Evolutionary conservation across 2,113 vertebrate species (phyloP).

Genomic region (Motacilla tschutschensis): DNA sequence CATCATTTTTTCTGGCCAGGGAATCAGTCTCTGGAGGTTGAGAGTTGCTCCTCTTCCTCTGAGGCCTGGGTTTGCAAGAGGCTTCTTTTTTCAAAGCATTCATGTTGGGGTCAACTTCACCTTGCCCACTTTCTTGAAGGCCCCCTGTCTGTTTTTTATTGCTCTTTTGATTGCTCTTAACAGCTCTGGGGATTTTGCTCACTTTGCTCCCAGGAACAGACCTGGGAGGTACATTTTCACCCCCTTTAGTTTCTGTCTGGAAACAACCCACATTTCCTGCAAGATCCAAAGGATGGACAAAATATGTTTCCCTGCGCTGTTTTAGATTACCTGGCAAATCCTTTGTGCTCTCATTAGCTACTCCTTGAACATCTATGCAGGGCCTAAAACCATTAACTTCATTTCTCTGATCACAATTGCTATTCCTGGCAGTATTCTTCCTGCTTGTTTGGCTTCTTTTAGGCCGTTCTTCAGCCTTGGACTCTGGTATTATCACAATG

Average conservation of each 20-base stretch:
- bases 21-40: background rate
- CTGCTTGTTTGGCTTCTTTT: background rate
- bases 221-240: background rate
- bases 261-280: background rate
- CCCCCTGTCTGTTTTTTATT: background rate
- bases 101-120: background rate
- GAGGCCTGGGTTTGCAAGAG: background rate
- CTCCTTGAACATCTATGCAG: background rate
- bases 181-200: constrained; percentile 25
- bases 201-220: background rate
- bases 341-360: background rate
- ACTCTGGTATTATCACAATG: background rate
- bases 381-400: background rate
- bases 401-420: background rate
- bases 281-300: background rate
- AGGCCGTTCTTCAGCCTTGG: background rate
- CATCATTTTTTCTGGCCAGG: background rate
- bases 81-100: background rate
- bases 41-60: background rate
- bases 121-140: background rate
- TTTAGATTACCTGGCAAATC: background rate
- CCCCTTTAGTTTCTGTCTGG: background rate
- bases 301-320: background rate
- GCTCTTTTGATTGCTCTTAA: background rate
- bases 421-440: background rate